phyloP scores from a whole-genome alignment of 1,140 invertebrate species.

The Drosophila seguyi region DNA sequence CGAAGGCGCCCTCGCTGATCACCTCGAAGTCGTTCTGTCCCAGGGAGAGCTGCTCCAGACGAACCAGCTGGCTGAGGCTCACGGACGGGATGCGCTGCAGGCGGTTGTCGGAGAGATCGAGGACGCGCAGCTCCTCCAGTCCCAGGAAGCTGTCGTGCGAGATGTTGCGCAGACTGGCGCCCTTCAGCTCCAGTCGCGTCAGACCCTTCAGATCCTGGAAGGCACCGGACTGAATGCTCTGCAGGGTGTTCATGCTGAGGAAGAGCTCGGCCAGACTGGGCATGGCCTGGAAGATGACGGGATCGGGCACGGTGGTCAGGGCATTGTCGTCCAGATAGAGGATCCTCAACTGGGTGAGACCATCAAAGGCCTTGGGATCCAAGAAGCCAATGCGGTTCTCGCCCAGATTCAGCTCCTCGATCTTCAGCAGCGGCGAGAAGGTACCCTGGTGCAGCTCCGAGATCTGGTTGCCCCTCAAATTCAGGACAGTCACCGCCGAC shows the following conservation, averaged over 20 bases:
- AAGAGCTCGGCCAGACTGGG: constrained; percentile 92
- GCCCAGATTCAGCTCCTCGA: constrained; percentile 94
- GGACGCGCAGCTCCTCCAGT: constrained; percentile 89
- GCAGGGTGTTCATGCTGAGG: constrained; percentile 92
- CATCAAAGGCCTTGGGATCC: constrained; percentile 92
- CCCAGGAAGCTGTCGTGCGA: constrained; percentile 91
- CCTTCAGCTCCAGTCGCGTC: constrained; percentile 91
- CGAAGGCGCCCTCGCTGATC: constrained; percentile 90
- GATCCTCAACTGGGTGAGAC: constrained; percentile 91
- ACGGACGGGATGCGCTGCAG: constrained; percentile 91
- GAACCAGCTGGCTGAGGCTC: constrained; percentile 89
- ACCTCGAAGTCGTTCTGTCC: constrained; percentile 92
- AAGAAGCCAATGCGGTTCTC: constrained; percentile 93
- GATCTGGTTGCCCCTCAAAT: constrained; percentile 93
- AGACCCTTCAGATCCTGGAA: constrained; percentile 92
- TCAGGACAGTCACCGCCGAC: constrained; percentile 91
- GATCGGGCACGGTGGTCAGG: constrained; percentile 89
- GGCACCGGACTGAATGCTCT: constrained; percentile 89
- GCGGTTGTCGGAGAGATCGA: constrained; percentile 92
- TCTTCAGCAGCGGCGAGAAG: constrained; percentile 90
- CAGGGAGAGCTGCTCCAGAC: constrained; percentile 92
- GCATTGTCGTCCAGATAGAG: constrained; percentile 95
- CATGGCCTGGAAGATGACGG: constrained; percentile 89
- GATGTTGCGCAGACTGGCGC: constrained; percentile 91
- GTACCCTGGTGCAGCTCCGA: constrained; percentile 91